Evolutionary conservation across 2,888 invertebrate genomes (phyloP).

Genomic region (Perdita meconis): DNA sequence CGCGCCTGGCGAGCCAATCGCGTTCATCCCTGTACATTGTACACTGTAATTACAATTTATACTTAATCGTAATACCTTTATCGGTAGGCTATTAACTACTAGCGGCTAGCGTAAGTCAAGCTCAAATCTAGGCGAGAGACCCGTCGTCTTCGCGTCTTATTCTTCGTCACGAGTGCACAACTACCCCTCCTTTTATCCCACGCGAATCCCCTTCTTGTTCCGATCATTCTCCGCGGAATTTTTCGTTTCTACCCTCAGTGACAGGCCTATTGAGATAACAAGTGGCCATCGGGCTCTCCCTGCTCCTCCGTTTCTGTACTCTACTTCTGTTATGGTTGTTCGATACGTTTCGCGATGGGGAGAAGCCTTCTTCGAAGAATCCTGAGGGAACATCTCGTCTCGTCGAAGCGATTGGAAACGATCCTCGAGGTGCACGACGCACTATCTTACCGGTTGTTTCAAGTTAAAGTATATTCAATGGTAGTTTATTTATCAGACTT

Average conservation of each 20-base stretch:
- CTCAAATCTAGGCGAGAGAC: slow-evolving; percentile 78
- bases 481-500: too few relatives aligned
- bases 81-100: slow-evolving; percentile 78
- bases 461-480: too few relatives aligned
- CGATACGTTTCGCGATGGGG: background rate
- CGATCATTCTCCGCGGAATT: slow-evolving; percentile 9
- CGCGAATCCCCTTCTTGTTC: slow-evolving; percentile 26
- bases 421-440: background rate
- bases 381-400: slow-evolving; percentile 5
- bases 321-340: background rate
- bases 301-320: background rate
- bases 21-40: slow-evolving; percentile 79
- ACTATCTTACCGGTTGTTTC: background rate
- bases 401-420: slow-evolving; percentile 18
- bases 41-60: slow-evolving; percentile 83
- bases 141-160: slow-evolving; percentile 60
- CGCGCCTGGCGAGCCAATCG: background rate
- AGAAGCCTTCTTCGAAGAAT: slow-evolving; percentile 6
- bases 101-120: slow-evolving; percentile 81
- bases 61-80: slow-evolving; percentile 80
- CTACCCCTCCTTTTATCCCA: slow-evolving; percentile 29
- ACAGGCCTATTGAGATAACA: slow-evolving; percentile 39
- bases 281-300: background rate
- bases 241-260: slow-evolving; percentile 27
- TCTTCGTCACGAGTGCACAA: slow-evolving; percentile 74